Evolutionary conservation across 2,113 vertebrate genomes (phyloP).

Genomic region (Bolborhynchus lineola): DNA sequence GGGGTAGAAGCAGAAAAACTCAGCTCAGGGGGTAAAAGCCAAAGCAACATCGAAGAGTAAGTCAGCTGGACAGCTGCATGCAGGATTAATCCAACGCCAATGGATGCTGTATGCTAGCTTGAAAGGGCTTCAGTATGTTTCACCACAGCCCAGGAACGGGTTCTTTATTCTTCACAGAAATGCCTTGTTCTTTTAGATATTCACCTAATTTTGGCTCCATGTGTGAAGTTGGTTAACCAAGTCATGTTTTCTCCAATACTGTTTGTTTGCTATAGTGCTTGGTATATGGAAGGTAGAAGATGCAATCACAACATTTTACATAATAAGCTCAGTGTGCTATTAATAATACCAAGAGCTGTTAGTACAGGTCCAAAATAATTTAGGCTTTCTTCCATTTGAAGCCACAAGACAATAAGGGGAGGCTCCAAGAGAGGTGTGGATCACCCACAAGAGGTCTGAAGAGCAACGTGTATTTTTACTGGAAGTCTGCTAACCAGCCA

Average conservation of each 20-base stretch:
- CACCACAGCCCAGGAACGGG: not conserved
- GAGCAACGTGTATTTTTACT: conserved; percentile 74
- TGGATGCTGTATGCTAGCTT: fast-evolving
- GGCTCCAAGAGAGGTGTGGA: conserved; percentile 71
- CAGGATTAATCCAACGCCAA: not conserved
- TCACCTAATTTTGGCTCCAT: not conserved
- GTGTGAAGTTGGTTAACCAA: not conserved
- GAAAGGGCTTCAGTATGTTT: not conserved
- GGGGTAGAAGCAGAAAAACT: not conserved
- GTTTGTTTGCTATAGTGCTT: not conserved
- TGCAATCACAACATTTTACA: not conserved
- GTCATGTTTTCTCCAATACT: not conserved
- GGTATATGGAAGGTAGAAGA: not conserved
- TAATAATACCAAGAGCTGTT: conserved; percentile 35
- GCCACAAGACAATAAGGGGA: conserved; percentile 69
- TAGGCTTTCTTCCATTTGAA: conserved; percentile 62
- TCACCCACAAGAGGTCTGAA: conserved; percentile 71
- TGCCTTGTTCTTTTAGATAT: not conserved
- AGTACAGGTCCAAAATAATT: conserved; percentile 49
- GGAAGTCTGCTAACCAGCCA: conserved; percentile 68
- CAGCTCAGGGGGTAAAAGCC: not conserved
- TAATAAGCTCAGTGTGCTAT: not conserved
- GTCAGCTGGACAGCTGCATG: not conserved
- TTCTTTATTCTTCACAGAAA: not conserved
- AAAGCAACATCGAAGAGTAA: not conserved